Evolutionary conservation across 2,888 invertebrate species (phyloP), one percentile per base, ranked within the genome.

Genomic region (Blastobasis adustella): DNA sequence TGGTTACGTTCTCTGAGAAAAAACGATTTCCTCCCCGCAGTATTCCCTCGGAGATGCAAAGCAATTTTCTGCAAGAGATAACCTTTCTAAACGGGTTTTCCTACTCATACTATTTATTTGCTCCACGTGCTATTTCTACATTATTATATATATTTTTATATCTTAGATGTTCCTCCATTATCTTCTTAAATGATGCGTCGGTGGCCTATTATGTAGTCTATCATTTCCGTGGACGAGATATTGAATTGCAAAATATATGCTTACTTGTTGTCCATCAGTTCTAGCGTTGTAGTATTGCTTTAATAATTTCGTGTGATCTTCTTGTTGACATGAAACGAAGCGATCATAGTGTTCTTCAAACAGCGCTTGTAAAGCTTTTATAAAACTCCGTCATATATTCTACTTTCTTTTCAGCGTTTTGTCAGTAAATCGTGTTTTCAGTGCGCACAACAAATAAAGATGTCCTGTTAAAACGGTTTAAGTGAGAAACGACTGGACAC

Each of bases 21-120:
- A 74, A 75, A 69, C 73, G 70, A 67, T 78, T 78, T 75, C 75
- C 69, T 71, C 62, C 66, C 69, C 71, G 68, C 72, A 75, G 80
- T 79, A 82, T 83, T 85, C 80, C 84, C 82, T 84, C 78, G 66
- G 83, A 84, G 84, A 84, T 82, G 79, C 79, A 76, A 82, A 82
- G 80, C 82, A 85, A 85, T 85, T 84, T 85, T 82, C 82, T 83
- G 76, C 76, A 69, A 79, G 79, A 80, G 76, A 79, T 80, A 80
- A 79, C 78, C 74, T 76, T 69, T 76, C 71, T 78, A 76, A 78
- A 75, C 76, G 76, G 69, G 70, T 76, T 78, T 72, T 65, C 70
- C 71, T 69, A 72, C 71, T 71, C 71, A 68, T 71, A 65, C 72
- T 73, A 73, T 72, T 72, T 73, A 66, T 73, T 74, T 64, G 61